Conservation (phyloP, 2,888 invertebrate genomes). For the Rapana venosa region DNA sequence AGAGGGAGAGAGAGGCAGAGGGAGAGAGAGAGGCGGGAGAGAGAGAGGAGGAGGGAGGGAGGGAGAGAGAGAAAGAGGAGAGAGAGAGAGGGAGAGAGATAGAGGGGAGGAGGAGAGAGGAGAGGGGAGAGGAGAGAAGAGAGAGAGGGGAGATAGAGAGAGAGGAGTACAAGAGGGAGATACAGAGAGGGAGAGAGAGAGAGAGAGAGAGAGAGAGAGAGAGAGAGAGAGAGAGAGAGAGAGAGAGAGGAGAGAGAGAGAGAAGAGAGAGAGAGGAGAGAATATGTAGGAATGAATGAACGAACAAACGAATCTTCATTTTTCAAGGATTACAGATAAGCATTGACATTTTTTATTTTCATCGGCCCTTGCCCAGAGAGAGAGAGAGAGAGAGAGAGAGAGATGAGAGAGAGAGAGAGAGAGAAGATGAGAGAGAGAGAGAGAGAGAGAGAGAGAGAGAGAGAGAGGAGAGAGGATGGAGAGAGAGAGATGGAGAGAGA, state of each 20-base stretch:
- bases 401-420: background rate
- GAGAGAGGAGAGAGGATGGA: background rate
- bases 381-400: background rate
- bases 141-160: background rate
- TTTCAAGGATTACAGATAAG: no score
- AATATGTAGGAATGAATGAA: background rate
- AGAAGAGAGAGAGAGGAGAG: background rate
- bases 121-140: background rate
- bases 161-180: background rate
- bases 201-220: background rate
- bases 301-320: background rate
- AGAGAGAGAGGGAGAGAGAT: rapidly evolving
- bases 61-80: background rate
- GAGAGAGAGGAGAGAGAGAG: background rate
- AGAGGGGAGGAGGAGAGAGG: background rate
- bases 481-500: background rate
- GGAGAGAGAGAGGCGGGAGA: background rate
- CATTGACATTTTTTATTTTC: no score
- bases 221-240: background rate
- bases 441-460: constrained; percentile 26
- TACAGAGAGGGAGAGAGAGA: background rate
- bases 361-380: background rate
- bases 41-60: background rate
- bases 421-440: background rate
- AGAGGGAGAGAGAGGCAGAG: background rate